Base-by-base conservation (phyloP, 2,113 vertebrate genomes). In the Pseudopipra pipra region DNA sequence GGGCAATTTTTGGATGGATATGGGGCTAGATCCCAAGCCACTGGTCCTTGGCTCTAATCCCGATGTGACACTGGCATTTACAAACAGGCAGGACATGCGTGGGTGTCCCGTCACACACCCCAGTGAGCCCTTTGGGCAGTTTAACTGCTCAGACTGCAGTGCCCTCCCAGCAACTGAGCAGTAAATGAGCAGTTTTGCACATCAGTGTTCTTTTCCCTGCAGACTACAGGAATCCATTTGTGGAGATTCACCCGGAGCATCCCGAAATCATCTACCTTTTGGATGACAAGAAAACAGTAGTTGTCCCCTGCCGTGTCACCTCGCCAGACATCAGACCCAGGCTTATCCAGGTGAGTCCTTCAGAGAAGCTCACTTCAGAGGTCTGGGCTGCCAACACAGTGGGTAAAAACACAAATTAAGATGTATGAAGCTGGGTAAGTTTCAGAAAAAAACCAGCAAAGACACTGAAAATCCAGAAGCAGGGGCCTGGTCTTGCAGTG, bases 231-330 rank as follows among this genome's bases (percentile, higher is more conserved):
- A 97, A 98, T 30, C 98, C 98, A 0, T 99, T 99, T 87, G 97
- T 99, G 89, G 87, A 98, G 28, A 95, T 94, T 15, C 30, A 90
- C 70, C 2, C 74, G 0, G 55, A 8, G 0, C 10, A 71, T 4
- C 86, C 95, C 1, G 20, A 20, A 25, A 8, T 96, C 8, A 85
- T 99, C 90, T 71, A 35, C 35, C 91, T 97, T 62, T 47, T 89
- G 35, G 95, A 93, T 18, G 19, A 91, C 4, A 97, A 96, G 14
- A 95, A 77, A 30, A 94, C 75, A 0, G 91, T 99, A 5, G 81
- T 97, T 4, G 52, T 99, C 24, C 99, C 99, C 24, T 99, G 99
- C 91, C 95, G 98, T 31, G 99, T 99, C 25, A 98, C 98, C 54
- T 98, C 97, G 1, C 98, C 98, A 61, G 93, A 98, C 35, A 89